Conservation (phyloP, 1,140 invertebrate genomes). For the Lanistes nyassanus region DNA sequence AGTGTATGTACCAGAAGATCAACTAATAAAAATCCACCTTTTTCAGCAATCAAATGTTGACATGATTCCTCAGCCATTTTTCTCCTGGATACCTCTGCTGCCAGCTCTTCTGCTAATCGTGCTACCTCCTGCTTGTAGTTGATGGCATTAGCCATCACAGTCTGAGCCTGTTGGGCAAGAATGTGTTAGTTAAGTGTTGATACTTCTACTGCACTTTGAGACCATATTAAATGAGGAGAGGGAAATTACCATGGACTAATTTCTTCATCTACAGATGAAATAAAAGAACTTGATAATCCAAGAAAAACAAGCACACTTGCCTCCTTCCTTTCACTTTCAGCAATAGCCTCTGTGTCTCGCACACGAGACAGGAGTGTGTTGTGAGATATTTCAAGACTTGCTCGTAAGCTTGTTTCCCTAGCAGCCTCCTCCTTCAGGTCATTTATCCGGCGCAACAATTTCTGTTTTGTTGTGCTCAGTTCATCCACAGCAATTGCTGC, state of each 20-base stretch:
- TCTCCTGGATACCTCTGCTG: conserved; percentile 31
- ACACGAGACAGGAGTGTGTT: conserved; percentile 48
- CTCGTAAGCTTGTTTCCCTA: conserved; percentile 52
- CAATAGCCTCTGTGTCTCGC: conserved; percentile 50
- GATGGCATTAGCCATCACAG: conserved; percentile 24
- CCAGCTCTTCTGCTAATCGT: conserved; percentile 41
- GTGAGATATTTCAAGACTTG: conserved; percentile 58
- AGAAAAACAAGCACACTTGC: conserved; percentile 1
- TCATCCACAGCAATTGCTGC: conserved; percentile 43
- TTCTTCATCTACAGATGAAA: too few species aligned
- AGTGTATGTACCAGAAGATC: too few species aligned
- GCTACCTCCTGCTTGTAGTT: conserved; percentile 35
- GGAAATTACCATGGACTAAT: too few species aligned
- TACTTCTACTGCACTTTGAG: too few species aligned
- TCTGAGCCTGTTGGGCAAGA: conserved; percentile 33
- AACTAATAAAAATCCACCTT: conserved; percentile 10
- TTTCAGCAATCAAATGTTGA: conserved; percentile 22
- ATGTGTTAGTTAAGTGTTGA: neutral
- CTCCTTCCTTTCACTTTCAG: conserved; percentile 48
- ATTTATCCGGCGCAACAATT: conserved; percentile 38
- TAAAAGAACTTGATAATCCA: too few species aligned
- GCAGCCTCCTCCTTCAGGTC: conserved; percentile 52
- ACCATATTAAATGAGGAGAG: too few species aligned
- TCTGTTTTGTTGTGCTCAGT: conserved; percentile 42
- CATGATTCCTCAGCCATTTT: conserved; percentile 27